phyloP scores from a whole-genome alignment of 2,113 vertebrate species.

The Camelus dromedarius region DNA sequence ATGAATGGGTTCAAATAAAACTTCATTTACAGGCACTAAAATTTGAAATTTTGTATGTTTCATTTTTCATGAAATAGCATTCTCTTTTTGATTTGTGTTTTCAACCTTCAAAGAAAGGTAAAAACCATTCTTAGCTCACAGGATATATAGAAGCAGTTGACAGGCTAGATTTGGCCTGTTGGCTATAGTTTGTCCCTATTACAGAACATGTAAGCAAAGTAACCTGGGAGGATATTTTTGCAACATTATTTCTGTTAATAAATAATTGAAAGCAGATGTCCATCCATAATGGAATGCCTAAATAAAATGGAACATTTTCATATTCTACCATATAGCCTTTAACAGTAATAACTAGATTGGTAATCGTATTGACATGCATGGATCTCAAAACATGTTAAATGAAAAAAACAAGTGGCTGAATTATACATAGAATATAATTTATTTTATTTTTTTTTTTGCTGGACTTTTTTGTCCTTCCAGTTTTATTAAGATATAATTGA shows the following conservation, averaged over 20 bases:
- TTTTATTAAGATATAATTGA: not conserved
- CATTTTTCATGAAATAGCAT: not conserved
- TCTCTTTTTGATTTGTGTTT: not conserved
- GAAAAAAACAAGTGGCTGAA: not conserved
- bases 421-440: not conserved
- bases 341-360: not conserved
- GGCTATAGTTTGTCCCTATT: not conserved
- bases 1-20: not conserved
- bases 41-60: not conserved
- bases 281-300: not conserved
- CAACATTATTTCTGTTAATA: not conserved
- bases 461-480: not conserved
- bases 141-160: not conserved
- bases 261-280: not conserved
- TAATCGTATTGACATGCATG: not conserved
- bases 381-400: slow-evolving; percentile 10
- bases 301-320: not conserved
- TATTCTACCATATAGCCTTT: not conserved
- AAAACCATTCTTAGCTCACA: not conserved
- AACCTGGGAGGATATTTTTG: not conserved
- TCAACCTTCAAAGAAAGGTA: not conserved
- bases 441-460: not conserved
- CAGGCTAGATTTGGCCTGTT: not conserved
- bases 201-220: not conserved
- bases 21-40: not conserved